Evolutionary conservation across 2,888 invertebrate genomes (phyloP).

Genomic region (Agriopis aurantiaria): DNA sequence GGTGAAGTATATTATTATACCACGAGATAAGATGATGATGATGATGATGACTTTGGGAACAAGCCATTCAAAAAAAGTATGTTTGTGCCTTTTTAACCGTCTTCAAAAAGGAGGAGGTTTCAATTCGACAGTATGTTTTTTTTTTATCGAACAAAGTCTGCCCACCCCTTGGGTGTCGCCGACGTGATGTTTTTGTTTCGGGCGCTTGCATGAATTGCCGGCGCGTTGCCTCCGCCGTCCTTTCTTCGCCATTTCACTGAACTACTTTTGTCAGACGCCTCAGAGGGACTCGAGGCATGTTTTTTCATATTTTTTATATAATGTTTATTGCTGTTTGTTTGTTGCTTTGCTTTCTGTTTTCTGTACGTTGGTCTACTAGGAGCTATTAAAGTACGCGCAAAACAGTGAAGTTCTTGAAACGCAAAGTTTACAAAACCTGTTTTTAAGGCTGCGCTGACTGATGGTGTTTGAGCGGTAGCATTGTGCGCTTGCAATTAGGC

Average conservation of each 20-base stretch:
- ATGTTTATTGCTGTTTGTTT: constrained; percentile 27
- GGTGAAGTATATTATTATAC: too few species aligned
- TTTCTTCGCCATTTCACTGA: constrained; percentile 61
- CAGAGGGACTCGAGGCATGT: constrained; percentile 17
- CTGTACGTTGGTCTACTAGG: background rate
- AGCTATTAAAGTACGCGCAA: background rate
- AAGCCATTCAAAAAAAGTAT: too few species aligned
- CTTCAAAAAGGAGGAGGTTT: too few species aligned
- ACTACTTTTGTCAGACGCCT: constrained; percentile 37
- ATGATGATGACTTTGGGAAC: too few species aligned
- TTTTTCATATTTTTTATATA: constrained; percentile 31
- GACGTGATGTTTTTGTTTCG: constrained; percentile 44
- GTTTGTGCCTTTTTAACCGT: too few species aligned
- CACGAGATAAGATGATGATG: too few species aligned
- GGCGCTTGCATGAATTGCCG: constrained; percentile 64
- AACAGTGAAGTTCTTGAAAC: too few species aligned
- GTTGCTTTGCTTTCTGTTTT: constrained; percentile 12
- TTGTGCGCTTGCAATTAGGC: too few species aligned
- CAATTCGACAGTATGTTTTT: too few species aligned
- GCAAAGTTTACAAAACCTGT: too few species aligned
- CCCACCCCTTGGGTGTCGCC: constrained; percentile 46
- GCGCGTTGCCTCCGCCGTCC: constrained; percentile 58
- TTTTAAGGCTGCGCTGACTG: too few species aligned
- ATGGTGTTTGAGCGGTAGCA: too few species aligned
- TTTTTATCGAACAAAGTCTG: background rate